Evolutionary conservation across 1,140 invertebrate genomes (phyloP).

Genomic region (Penaeus japonicus): DNA sequence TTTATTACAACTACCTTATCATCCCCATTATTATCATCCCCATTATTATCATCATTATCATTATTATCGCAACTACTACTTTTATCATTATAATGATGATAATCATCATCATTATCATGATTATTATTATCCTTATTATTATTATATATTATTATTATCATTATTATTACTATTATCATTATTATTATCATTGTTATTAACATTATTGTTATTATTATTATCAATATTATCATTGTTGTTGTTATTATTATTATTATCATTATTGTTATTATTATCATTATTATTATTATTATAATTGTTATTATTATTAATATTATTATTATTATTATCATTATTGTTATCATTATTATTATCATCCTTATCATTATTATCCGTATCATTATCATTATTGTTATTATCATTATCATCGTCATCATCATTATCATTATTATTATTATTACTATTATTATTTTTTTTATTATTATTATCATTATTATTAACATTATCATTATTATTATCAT

Average conservation of each 20-base stretch:
- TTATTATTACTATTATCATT: no score
- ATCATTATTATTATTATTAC: background rate
- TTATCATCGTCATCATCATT: background rate
- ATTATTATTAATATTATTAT: background rate
- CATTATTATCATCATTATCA: no score
- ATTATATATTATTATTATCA: no score
- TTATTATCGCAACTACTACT: no score
- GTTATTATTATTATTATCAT: background rate
- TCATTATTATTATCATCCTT: slow-evolving; percentile 27
- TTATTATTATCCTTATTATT: no score
- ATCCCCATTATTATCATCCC: no score
- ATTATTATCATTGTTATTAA: no score
- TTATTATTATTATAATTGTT: background rate
- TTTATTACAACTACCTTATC: no score
- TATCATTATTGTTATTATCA: background rate
- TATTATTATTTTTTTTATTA: background rate
- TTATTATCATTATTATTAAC: background rate
- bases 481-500: background rate
- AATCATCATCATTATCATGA: no score
- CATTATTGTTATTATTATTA: no score
- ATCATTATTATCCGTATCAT: slow-evolving; percentile 3
- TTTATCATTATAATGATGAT: no score
- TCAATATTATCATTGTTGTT: background rate
- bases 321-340: slow-evolving; percentile 20
- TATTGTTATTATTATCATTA: background rate